phyloP scores from a whole-genome alignment of 2,888 invertebrate genomes.

The Xestoiulus laeticollis region DNA sequence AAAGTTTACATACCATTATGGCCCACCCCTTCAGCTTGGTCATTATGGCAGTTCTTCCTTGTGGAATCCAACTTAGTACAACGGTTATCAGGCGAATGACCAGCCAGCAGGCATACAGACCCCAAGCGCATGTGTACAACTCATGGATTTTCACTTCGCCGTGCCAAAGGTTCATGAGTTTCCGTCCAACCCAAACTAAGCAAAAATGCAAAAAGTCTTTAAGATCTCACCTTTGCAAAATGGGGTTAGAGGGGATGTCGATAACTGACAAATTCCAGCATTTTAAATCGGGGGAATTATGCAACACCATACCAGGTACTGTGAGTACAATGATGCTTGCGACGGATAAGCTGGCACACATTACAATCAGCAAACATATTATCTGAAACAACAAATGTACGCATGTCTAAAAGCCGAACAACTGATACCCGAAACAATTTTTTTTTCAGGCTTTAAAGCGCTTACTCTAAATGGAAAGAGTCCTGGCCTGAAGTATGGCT shows the following conservation, averaged over 20 bases:
- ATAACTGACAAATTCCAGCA: background rate
- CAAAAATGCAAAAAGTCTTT: background rate
- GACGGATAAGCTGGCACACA: slow-evolving; percentile 84
- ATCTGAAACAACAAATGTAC: slow-evolving; percentile 63
- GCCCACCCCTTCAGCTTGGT: slow-evolving; percentile 60
- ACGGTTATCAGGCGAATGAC: slow-evolving; percentile 83
- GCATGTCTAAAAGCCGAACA: too few species aligned
- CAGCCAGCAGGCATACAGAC: slow-evolving; percentile 95
- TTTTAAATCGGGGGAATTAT: background rate
- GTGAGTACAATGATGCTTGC: slow-evolving; percentile 86
- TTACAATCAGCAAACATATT: slow-evolving; percentile 73
- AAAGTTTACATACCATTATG: slow-evolving; percentile 61
- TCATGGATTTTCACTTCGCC: slow-evolving; percentile 83
- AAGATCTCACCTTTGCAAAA: background rate
- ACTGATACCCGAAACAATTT: too few species aligned
- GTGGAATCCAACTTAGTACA: slow-evolving; percentile 86
- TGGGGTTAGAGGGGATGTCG: background rate
- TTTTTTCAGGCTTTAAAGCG: background rate
- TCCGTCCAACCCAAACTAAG: slow-evolving; percentile 83
- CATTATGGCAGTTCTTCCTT: slow-evolving; percentile 76
- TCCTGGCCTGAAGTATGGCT: slow-evolving; percentile 54
- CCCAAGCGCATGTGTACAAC: slow-evolving; percentile 93
- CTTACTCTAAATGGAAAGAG: slow-evolving; percentile 53
- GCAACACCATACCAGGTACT: slow-evolving; percentile 72
- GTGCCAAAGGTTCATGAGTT: slow-evolving; percentile 87